Base-by-base conservation (phyloP, 2,888 invertebrate genomes). In the Eupeodes latifasciatus region DNA sequence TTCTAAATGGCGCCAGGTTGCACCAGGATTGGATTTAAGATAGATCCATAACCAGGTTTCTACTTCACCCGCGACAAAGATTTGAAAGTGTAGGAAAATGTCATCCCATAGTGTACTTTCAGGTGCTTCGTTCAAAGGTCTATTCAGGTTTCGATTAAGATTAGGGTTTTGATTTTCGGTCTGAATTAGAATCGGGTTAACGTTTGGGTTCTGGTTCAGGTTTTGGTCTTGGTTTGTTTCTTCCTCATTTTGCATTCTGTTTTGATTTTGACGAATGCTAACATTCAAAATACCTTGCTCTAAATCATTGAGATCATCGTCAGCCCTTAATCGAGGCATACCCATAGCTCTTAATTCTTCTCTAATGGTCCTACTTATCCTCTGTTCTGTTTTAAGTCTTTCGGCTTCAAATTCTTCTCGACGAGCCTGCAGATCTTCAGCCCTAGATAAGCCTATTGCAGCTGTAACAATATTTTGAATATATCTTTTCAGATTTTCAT, bases 71-170 rank as follows among this genome's bases (percentile, higher is more conserved):
- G 62, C 16, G 36, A 36, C n/a, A n/a, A n/a, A n/a, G n/a, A n/a
- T n/a, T n/a, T n/a, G n/a, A n/a, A n/a, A n/a, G n/a, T n/a, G n/a
- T 7, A 66, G 66, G 12, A 47, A 66, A 9, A 66, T 49, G 7
- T 64, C 64, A 44, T 64, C 64, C 64, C 64, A 64, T 0, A 44
- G 62, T 4, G 16, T 62, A 19, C 62, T 62, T 62, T 62, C 62
- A 19, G 10, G 44, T 0, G 62, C 62, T 44, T 44, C 62, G 4
- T 3, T 11, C 16, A 19, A 16, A 9, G 2, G 16, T 16, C n/a
- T 64, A 7, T 11, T 47, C 19, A 1, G 5, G 16, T 47, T 47
- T 5, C 19, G 11, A 19, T 62, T 44, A 10, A 0, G 6, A 44
- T 10, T 3, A 16, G n/a, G 5, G 5, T 16, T 16, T 62, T 40